Evolutionary conservation across 2,888 invertebrate genomes (phyloP).

Genomic region (Hoplodrina blanda): DNA sequence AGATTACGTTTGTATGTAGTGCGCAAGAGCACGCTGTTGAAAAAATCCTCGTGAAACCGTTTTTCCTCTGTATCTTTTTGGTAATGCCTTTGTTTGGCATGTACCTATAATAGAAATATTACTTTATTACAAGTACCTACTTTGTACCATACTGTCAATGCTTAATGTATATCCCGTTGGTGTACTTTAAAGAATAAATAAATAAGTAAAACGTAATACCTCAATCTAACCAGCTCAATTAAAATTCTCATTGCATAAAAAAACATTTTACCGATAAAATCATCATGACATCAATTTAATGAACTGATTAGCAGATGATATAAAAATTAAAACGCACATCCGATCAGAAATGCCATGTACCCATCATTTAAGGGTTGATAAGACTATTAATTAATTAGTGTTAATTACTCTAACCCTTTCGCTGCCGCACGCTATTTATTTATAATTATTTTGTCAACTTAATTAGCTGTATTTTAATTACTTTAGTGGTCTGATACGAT

Average conservation of each 20-base stretch:
- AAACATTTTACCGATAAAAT: slow-evolving; percentile 58
- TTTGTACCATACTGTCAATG: too few species aligned
- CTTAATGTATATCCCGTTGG: too few species aligned
- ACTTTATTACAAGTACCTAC: too few species aligned
- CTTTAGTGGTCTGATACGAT: neutral
- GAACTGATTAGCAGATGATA: slow-evolving; percentile 58
- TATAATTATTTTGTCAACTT: slow-evolving; percentile 2
- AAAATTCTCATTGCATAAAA: slow-evolving; percentile 29
- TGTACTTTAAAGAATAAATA: too few species aligned
- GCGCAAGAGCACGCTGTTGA: too few species aligned
- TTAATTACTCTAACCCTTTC: slow-evolving; percentile 85
- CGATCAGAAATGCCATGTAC: slow-evolving; percentile 81
- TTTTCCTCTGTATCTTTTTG: too few species aligned
- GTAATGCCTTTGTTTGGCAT: too few species aligned
- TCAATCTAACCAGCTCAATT: slow-evolving; percentile 13
- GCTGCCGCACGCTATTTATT: slow-evolving; percentile 58
- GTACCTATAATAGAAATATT: too few species aligned
- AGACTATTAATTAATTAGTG: slow-evolving; percentile 81
- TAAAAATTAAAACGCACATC: slow-evolving; percentile 77
- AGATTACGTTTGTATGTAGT: too few species aligned
- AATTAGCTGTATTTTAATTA: slow-evolving; percentile 12
- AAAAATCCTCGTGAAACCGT: too few species aligned
- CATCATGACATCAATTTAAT: slow-evolving; percentile 39
- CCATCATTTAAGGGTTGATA: slow-evolving; percentile 77
- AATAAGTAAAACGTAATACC: neutral